Evolutionary conservation across 1,140 invertebrate species (phyloP).

Genomic region (Brachionus koreanus): DNA sequence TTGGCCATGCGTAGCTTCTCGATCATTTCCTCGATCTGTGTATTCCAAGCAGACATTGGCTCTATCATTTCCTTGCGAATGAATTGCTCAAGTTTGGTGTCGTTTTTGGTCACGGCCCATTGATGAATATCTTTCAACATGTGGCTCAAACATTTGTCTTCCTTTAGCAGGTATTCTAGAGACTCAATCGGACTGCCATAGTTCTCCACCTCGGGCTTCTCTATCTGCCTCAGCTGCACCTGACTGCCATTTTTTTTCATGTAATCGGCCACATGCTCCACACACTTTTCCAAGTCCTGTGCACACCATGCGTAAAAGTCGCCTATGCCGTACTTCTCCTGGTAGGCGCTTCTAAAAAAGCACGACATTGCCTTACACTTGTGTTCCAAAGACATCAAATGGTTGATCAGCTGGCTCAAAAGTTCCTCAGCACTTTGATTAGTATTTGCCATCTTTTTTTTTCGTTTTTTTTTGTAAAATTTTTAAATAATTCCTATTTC

Average conservation of each 20-base stretch:
- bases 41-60: background rate
- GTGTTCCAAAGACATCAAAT: background rate
- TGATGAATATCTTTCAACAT: background rate
- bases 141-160: background rate
- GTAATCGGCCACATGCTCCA: background rate
- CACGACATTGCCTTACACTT: background rate
- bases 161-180: background rate
- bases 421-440: background rate
- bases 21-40: background rate
- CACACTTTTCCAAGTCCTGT: background rate
- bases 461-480: background rate
- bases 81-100: background rate
- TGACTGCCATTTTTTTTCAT: background rate
- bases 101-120: background rate
- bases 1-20: background rate
- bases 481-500: background rate
- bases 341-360: background rate
- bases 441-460: background rate
- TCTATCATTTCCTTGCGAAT: background rate
- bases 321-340: background rate
- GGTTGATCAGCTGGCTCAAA: background rate
- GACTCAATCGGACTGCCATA: background rate
- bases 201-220: background rate
- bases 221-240: background rate
- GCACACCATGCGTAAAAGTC: slow-evolving; percentile 1